Conservation (phyloP, 2,113 vertebrate genomes). For the Trichomycterus rosablanca region DNA sequence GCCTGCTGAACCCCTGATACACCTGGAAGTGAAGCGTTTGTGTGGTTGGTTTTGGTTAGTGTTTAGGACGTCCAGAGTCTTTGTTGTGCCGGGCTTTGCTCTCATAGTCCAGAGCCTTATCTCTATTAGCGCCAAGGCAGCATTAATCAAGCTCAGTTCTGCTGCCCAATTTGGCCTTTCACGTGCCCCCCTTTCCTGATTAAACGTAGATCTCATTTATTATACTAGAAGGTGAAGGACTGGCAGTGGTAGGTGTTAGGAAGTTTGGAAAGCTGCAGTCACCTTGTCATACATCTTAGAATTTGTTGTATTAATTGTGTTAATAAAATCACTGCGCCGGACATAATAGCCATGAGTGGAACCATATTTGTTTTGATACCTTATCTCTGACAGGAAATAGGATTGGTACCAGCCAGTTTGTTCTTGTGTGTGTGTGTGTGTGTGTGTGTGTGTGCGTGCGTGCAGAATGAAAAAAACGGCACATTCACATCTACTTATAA, state of each 20-base stretch:
- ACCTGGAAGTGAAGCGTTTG: neutral
- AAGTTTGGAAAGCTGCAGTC: neutral
- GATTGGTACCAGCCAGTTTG: too few species aligned
- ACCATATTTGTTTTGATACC: conserved; percentile 63
- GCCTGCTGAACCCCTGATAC: neutral
- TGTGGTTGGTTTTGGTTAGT: too few species aligned
- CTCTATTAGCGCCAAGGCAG: neutral
- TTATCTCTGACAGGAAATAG: too few species aligned
- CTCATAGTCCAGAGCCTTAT: neutral
- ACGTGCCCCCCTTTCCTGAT: conserved; percentile 2
- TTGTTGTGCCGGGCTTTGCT: neutral
- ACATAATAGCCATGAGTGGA: too few species aligned
- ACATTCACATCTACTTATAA: conserved; percentile 12
- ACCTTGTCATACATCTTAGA: conserved; percentile 13
- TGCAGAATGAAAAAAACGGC: conserved; percentile 2
- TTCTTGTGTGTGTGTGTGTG: too few species aligned
- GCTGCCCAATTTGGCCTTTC: conserved; percentile 1
- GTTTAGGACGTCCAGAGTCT: too few species aligned
- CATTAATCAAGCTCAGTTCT: conserved; percentile 5
- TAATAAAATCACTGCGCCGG: conserved; percentile 24
- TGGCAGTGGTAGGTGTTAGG: neutral
- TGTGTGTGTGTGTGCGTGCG: conserved; percentile 46
- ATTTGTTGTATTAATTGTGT: conserved; percentile 10
- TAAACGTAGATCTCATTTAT: conserved; percentile 25
- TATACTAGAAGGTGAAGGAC: conserved; percentile 2